Base-by-base conservation (phyloP, 1,140 invertebrate genomes). In the Panulirus ornatus region DNA sequence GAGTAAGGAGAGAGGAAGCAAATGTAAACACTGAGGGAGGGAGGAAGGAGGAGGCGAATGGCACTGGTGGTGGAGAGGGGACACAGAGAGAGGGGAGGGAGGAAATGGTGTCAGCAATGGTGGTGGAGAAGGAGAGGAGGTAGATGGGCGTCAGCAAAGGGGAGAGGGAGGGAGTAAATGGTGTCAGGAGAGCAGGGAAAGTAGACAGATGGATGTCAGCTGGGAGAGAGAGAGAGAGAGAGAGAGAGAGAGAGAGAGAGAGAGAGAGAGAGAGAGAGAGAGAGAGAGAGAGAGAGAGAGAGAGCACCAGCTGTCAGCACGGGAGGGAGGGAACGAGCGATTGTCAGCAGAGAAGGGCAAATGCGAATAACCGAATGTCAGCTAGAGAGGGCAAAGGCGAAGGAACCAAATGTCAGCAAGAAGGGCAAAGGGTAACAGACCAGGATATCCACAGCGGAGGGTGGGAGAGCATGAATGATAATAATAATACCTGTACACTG, bases 401-500 rank as follows among this genome's bases (percentile, higher is more conserved):
- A 44, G 30, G 78, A 82, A n/a, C n/a, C n/a, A n/a, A n/a, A n/a
- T n/a, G n/a, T 42, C 70, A 73, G 14, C 22, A 1, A 73, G 19
- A 6, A 14, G 34, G n/a, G 5, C n/a, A 36, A 22, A 38, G 2
- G 78, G 22, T 16, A 47, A 5, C 38, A 38, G 22, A 9, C 27
- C n/a, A n/a, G n/a, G n/a, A n/a, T n/a, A n/a, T n/a, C n/a, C n/a
- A n/a, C n/a, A n/a, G n/a, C n/a, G n/a, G n/a, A n/a, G n/a, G n/a
- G n/a, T n/a, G n/a, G n/a, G n/a, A n/a, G n/a, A n/a, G n/a, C n/a
- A n/a, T n/a, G n/a, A n/a, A n/a, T n/a, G n/a, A n/a, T n/a, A n/a
- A n/a, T n/a, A n/a, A n/a, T n/a, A n/a, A n/a, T 22, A 92, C 91
- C 91, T 92, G 84, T 92, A 92, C 27, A 92, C 91, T 8, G 91